Conservation (phyloP, 2,113 vertebrate genomes). For the Hiodon tergisus region DNA sequence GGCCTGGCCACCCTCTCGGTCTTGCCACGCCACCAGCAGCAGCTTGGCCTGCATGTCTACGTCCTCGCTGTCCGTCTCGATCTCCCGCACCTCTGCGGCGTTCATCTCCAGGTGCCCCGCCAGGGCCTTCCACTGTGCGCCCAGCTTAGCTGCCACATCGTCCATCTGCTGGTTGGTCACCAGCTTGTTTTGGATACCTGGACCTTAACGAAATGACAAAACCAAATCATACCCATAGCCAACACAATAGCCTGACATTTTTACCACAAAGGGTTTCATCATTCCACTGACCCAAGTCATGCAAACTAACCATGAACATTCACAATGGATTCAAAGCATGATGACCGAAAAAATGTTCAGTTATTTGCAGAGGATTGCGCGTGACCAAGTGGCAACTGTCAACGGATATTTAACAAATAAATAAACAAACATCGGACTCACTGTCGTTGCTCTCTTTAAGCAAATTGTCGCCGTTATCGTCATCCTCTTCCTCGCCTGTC, state of each 20-base stretch:
- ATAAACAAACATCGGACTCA: conserved; percentile 53
- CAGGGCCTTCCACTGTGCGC: conserved; percentile 79
- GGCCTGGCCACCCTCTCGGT: conserved; percentile 81
- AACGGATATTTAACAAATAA: too few species aligned
- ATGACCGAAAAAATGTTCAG: not conserved
- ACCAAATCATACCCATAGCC: not conserved
- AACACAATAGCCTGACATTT: too few species aligned
- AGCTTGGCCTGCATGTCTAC: conserved; percentile 87
- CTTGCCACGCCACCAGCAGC: conserved; percentile 93
- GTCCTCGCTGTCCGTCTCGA: conserved; percentile 87
- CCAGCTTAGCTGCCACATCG: conserved; percentile 76
- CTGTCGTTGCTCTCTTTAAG: conserved; percentile 97
- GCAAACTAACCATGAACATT: too few species aligned
- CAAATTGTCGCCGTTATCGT: conserved; percentile 95
- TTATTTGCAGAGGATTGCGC: too few species aligned
- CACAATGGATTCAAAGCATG: not conserved
- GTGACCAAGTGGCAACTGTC: too few species aligned
- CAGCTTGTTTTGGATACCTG: conserved; percentile 80
- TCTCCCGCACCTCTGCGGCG: conserved; percentile 81
- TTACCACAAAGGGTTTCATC: too few species aligned
- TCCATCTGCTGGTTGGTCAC: conserved; percentile 87
- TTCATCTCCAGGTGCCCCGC: conserved; percentile 87
- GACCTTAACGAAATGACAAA: conserved; percentile 61
- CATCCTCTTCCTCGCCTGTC: conserved; percentile 94
- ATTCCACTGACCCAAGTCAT: too few species aligned